phyloP scores from a whole-genome alignment of 2,888 invertebrate species.

The Cordylochernes scorpioides region DNA sequence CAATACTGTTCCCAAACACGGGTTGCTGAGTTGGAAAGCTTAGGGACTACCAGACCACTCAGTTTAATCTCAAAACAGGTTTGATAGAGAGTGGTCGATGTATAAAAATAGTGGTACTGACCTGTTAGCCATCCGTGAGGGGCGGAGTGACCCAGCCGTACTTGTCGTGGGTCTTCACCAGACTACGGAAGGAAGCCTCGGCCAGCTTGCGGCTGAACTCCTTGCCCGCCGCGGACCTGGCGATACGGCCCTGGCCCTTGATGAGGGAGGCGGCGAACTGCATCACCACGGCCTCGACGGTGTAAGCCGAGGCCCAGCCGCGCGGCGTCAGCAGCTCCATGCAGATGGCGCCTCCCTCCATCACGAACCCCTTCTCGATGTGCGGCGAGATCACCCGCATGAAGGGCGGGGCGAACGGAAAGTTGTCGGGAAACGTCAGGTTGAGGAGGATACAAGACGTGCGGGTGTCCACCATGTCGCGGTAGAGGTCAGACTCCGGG shows the following conservation, averaged over 20 bases:
- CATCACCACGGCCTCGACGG: slow-evolving; percentile 58
- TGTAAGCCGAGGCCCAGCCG: slow-evolving; percentile 65
- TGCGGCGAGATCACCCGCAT: slow-evolving; percentile 38
- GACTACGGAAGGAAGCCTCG: slow-evolving; percentile 59
- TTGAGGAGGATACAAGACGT: slow-evolving; percentile 40
- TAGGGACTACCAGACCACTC: too few relatives aligned
- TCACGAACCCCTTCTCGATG: slow-evolving; percentile 53
- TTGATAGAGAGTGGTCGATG: too few relatives aligned
- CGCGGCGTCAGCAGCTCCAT: slow-evolving; percentile 57
- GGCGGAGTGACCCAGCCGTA: slow-evolving; percentile 75
- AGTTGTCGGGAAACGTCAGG: slow-evolving; percentile 46
- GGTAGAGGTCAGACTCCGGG: slow-evolving; percentile 42
- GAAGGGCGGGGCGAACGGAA: slow-evolving; percentile 65
- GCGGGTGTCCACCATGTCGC: slow-evolving; percentile 46
- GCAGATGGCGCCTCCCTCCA: slow-evolving; percentile 46
- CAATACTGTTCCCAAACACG: too few relatives aligned
- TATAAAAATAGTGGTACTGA: too few relatives aligned
- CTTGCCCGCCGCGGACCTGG: slow-evolving; percentile 36
- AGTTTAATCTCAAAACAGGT: too few relatives aligned
- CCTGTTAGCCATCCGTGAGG: slow-evolving; percentile 43
- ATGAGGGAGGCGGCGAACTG: slow-evolving; percentile 54
- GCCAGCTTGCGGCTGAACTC: slow-evolving; percentile 34
- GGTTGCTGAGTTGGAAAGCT: too few relatives aligned
- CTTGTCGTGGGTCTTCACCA: slow-evolving; percentile 67
- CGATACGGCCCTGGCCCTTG: slow-evolving; percentile 50